Base-by-base conservation (phyloP, 2,113 vertebrate genomes). In the Aldabrachelys gigantea region DNA sequence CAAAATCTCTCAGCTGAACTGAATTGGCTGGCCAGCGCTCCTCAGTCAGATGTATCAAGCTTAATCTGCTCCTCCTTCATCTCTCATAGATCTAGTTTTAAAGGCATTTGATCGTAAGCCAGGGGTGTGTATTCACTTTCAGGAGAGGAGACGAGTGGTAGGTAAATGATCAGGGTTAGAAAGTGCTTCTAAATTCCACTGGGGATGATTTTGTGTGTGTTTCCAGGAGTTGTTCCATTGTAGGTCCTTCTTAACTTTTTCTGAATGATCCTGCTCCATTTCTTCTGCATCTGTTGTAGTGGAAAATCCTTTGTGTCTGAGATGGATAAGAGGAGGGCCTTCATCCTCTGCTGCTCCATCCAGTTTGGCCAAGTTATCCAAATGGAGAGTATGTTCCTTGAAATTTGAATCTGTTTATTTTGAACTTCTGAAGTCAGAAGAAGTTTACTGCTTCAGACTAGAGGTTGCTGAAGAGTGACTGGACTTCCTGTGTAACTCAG, bases 261-360 rank as follows among this genome's bases (percentile, higher is more conserved):
- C 93, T 9, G 0, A 94, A 29, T 54, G 53, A 93, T 91, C 78
- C 89, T 85, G 24, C 82, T 91, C 92, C 87, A 92, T 93, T 94
- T 97, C 92, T 83, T 85, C 81, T 91, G 90, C 83, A 89, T 62
- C 82, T 92, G 92, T 50, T 94, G 83, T 89, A 5, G 85, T 96
- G 90, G 94, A 92, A 97, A 62, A 78, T 96, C 91, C 85, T 97
- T 95, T 92, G 89, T 91, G 95, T 94, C 88, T 92, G 81, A 94
- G 75, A 16, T 27, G 84, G 79, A 35, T 92, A 1, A 16, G 79
- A 90, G 93, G 89, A 31, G 35, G 72, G 35, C 92, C 96, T 97
- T 96, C 89, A 97, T 96, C 91, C 94, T 92, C 93, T 93, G 59
- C 53, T 94, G 91, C 29, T 94, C 24, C 3, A 3, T 94, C 93